These are phyloP conservation scores for Labia minor DNA, from an alignment of 2,888 invertebrate genomes.

Conservation along the genomic window DNA sequence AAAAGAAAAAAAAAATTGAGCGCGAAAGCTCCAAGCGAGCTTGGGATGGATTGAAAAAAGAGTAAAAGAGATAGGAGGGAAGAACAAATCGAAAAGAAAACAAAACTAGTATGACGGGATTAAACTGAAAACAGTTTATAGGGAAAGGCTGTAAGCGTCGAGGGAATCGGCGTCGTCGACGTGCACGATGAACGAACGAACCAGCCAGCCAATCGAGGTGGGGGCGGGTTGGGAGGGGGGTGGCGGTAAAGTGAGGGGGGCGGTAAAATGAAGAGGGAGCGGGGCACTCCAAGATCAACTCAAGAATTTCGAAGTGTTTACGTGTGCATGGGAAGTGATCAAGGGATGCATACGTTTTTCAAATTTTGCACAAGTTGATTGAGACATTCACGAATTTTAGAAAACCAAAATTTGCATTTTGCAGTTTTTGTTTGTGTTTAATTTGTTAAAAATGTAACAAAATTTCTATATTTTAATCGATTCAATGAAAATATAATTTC, in stretches of 20 bases:
- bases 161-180: slow-evolving; percentile 16
- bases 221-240: slow-evolving; percentile 29
- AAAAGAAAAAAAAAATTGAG: slow-evolving; percentile 14
- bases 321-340: no score
- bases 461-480: no score
- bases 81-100: slow-evolving; percentile 13
- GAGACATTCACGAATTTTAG: no score
- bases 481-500: no score
- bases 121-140: slow-evolving; percentile 13
- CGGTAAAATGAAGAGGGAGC: slow-evolving; percentile 29
- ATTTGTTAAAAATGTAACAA: no score
- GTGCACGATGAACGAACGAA: slow-evolving; percentile 21
- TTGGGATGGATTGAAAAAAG: not conserved
- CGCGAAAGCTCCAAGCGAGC: slow-evolving; percentile 20
- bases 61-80: not conserved
- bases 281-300: slow-evolving; percentile 8
- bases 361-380: no score
- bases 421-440: no score
- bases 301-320: not conserved
- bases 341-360: no score
- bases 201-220: slow-evolving; percentile 23
- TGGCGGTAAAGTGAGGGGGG: slow-evolving; percentile 24
- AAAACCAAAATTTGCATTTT: no score
- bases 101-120: slow-evolving; percentile 13
- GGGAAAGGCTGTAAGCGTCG: slow-evolving; percentile 1